Conservation (phyloP, 2,797 vertebrate species). For the Macroramphosus scolopax region DNA sequence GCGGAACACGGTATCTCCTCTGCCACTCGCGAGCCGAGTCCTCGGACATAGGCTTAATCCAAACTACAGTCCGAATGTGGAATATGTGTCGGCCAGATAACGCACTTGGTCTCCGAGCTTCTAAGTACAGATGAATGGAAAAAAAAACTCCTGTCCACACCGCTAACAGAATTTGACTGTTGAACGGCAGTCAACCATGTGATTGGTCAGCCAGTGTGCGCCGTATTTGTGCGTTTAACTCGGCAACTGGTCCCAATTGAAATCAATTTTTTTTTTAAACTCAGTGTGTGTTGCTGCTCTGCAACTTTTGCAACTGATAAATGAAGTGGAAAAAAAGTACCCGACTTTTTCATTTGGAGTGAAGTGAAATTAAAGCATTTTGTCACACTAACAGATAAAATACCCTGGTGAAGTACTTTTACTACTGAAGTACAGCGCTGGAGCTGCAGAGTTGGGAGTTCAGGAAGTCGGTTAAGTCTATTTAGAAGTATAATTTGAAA, state of each 20-base stretch:
- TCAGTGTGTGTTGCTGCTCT: conserved; percentile 36
- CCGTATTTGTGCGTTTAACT: conserved; percentile 24
- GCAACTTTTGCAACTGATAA: conserved; percentile 54
- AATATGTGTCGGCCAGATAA: conserved; percentile 62
- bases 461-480: no score
- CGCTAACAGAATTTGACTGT: conserved; percentile 54
- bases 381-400: no score
- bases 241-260: conserved; percentile 50
- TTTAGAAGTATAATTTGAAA: no score
- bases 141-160: conserved; percentile 57
- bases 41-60: conserved; percentile 62
- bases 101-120: conserved; percentile 45
- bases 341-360: conserved; percentile 17
- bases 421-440: no score
- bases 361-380: conserved; percentile 10
- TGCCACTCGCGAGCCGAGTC: conserved; percentile 39
- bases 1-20: conserved; percentile 41
- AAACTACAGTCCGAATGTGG: conserved; percentile 55
- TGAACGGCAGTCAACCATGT: conserved; percentile 59
- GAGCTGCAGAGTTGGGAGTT: no score
- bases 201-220: conserved; percentile 55
- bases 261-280: conserved; percentile 53
- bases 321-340: conserved; percentile 20
- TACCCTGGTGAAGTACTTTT: no score
- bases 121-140: conserved; percentile 35